phyloP scores from a whole-genome alignment of 2,113 vertebrate genomes.

The Oreochromis spilurus region DNA sequence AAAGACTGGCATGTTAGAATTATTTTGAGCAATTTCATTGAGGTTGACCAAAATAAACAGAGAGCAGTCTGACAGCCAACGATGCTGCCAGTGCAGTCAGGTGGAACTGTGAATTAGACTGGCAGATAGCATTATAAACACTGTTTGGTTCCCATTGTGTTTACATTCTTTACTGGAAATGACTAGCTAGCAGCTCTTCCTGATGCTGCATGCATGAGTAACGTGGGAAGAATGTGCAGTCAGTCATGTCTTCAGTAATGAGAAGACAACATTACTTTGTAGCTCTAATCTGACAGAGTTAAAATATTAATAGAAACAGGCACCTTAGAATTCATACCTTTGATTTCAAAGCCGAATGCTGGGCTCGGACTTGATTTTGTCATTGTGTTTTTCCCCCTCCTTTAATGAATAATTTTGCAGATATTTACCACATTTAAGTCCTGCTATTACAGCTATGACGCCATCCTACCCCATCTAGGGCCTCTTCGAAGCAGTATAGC shows the following conservation, averaged over 20 bases:
- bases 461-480: constrained; percentile 85
- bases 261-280: not conserved
- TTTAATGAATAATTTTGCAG: not conserved
- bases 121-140: not conserved
- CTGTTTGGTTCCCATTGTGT: not conserved
- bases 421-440: not conserved
- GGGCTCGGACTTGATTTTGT: not conserved
- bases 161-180: not conserved
- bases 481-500: constrained; percentile 96
- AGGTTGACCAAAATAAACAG: not conserved
- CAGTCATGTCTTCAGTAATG: not conserved
- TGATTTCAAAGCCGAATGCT: not conserved
- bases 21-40: not conserved
- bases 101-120: not conserved
- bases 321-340: not conserved
- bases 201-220: not conserved
- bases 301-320: not conserved
- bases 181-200: not conserved
- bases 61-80: not conserved
- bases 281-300: not conserved
- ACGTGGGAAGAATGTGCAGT: not conserved
- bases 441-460: not conserved
- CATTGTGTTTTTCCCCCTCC: not conserved
- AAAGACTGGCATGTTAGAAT: not conserved
- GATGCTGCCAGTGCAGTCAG: not conserved